phyloP scores from a whole-genome alignment of 2,113 vertebrate genomes.

The Fulmarus glacialis region DNA sequence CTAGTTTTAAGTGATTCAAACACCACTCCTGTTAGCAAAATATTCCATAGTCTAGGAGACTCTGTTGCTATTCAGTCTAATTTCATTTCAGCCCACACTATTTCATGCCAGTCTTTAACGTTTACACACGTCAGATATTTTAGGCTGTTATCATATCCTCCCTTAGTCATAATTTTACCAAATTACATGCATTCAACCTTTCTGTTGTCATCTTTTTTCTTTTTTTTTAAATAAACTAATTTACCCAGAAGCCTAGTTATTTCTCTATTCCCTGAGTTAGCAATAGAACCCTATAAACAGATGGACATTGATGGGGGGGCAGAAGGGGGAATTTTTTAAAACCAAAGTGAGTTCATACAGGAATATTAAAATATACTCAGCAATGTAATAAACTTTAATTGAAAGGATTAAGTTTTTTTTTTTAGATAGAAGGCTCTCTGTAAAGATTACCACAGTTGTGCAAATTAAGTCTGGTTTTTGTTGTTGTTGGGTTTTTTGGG shows the following conservation, averaged over 20 bases:
- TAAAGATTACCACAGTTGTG: not conserved
- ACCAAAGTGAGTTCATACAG: not conserved
- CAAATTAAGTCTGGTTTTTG: not conserved
- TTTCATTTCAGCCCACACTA: not conserved
- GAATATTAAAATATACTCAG: not conserved
- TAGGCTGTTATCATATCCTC: not conserved
- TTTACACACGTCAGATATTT: not conserved
- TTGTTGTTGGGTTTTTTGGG: fast-evolving
- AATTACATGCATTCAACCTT: not conserved
- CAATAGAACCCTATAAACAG: not conserved
- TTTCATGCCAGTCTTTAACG: not conserved
- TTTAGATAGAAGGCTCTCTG: not conserved
- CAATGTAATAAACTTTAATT: not conserved
- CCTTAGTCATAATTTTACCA: not conserved
- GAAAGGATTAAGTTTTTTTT: not conserved
- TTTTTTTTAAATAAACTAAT: not conserved
- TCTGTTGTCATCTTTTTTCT: not conserved
- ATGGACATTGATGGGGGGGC: not conserved
- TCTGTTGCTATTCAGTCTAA: not conserved
- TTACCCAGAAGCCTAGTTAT: not conserved
- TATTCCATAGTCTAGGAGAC: constrained; percentile 9
- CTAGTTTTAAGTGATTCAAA: constrained; percentile 42
- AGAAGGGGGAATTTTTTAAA: not conserved
- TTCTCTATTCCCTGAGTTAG: not conserved
- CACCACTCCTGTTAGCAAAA: constrained; percentile 24